A percentile compares a stretch with the other conserved stretches of the same genome.
These are phyloP conservation scores for Gallinago solitaria DNA, from an alignment of 2,797 vertebrate genomes.

Conservation along the genomic window DNA sequence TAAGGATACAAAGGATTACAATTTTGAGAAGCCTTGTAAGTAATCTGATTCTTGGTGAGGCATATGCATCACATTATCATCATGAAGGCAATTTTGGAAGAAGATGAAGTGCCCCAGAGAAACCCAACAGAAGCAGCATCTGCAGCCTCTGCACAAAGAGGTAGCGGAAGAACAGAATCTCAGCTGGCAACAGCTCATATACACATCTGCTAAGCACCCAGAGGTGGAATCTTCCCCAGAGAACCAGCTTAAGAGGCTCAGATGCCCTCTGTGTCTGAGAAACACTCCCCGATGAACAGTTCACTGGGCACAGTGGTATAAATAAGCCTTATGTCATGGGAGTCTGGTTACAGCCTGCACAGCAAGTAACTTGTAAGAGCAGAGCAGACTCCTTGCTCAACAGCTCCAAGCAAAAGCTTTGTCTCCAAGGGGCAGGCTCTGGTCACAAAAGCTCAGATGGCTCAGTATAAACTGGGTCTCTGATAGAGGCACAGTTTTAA, in stretches of 20 bases:
- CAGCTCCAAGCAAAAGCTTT: neutral
- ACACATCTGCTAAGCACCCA: neutral
- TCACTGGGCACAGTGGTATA: neutral
- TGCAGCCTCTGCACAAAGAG: neutral
- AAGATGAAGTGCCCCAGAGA: neutral
- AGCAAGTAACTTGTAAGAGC: neutral
- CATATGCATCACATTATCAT: neutral
- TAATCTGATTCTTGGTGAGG: neutral
- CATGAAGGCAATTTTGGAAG: neutral
- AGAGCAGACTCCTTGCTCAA: neutral
- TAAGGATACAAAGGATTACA: neutral
- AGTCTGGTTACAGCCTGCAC: conserved; percentile 28
- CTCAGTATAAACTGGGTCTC: neutral
- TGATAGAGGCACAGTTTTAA: neutral
- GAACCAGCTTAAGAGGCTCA: neutral
- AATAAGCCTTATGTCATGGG: conserved; percentile 12
- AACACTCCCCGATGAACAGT: neutral
- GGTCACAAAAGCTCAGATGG: neutral
- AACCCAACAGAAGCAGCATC: neutral
- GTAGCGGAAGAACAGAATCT: neutral
- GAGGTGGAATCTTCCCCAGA: neutral
- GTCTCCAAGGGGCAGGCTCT: neutral
- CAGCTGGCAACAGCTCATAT: neutral
- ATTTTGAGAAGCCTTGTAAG: neutral
- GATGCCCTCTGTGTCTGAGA: neutral